These are phyloP conservation scores for Eclectus roratus DNA, from an alignment of 2,113 vertebrate genomes.

Conservation along the genomic window DNA sequence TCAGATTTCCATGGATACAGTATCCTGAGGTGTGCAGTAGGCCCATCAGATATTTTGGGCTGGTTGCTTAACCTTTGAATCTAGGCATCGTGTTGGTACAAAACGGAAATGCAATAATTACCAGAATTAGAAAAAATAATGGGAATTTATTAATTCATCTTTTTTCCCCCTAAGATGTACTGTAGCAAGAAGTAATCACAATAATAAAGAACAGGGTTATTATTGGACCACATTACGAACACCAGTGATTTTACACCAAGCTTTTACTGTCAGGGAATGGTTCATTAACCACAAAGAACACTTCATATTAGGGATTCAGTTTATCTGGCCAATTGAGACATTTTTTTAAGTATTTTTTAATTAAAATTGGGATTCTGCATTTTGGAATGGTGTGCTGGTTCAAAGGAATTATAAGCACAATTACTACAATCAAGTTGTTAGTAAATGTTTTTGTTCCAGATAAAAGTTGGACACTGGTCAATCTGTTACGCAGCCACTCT, in stretches of 20 bases:
- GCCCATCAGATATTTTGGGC: background rate
- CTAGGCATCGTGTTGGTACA: constrained; percentile 25
- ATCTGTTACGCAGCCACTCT: background rate
- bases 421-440: background rate
- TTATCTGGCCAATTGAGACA: constrained; percentile 51
- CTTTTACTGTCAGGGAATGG: constrained; percentile 21
- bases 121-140: constrained; percentile 67
- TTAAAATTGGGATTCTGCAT: constrained; percentile 33
- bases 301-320: constrained; percentile 24
- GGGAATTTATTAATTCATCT: constrained; percentile 63
- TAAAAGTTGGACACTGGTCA: background rate
- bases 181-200: constrained; percentile 22
- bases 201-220: constrained; percentile 40
- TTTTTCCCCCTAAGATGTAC: constrained; percentile 15
- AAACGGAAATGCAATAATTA: constrained; percentile 55
- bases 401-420: constrained; percentile 13
- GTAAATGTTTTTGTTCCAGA: constrained; percentile 1
- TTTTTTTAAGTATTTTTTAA: constrained; percentile 62
- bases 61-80: constrained; percentile 34
- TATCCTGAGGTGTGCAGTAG: background rate
- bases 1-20: constrained; percentile 17
- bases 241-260: constrained; percentile 14
- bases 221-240: constrained; percentile 40
- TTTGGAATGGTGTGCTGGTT: background rate
- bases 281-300: constrained; percentile 54